Conservation (phyloP, 2,888 invertebrate species). For the Ditylenchus weischeri region DNA sequence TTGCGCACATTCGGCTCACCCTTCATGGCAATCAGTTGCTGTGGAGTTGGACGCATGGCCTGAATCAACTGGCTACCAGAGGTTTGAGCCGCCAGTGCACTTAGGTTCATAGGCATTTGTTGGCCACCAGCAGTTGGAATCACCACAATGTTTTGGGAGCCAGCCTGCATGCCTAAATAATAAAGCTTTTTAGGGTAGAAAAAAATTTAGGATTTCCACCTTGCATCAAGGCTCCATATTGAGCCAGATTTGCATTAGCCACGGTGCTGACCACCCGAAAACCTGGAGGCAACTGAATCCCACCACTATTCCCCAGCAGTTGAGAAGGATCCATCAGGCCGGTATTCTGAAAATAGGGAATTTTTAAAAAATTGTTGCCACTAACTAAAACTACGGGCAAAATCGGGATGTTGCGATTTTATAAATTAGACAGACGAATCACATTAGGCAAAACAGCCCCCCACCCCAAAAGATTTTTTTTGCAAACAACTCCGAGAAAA, state of each 20-base stretch:
- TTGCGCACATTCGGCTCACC: conserved; percentile 21
- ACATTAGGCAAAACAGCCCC: too few species aligned
- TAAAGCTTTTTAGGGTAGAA: neutral
- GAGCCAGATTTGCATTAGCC: conserved; percentile 8
- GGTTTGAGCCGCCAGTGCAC: neutral
- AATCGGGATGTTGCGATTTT: too few species aligned
- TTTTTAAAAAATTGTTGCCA: neutral
- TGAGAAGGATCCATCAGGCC: conserved; percentile 11
- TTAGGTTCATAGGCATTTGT: conserved; percentile 3
- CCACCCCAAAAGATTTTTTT: too few species aligned
- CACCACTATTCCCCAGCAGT: conserved; percentile 11
- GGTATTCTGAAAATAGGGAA: conserved; percentile 8
- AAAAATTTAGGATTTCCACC: neutral
- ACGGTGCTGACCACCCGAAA: conserved; percentile 8
- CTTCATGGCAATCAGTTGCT: conserved; percentile 17
- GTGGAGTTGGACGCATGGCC: conserved; percentile 7
- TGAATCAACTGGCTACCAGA: neutral
- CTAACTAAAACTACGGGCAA: too few species aligned
- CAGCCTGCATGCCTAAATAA: conserved; percentile 12
- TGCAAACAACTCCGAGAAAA: too few species aligned
- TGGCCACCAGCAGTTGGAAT: conserved; percentile 16
- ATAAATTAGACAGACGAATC: too few species aligned
- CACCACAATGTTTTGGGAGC: conserved; percentile 21
- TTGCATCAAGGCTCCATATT: conserved; percentile 21
- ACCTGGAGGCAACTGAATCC: conserved; percentile 10